These are phyloP conservation scores for Picathartes gymnocephalus DNA, from an alignment of 2,113 vertebrate genomes.

Conservation along the genomic window DNA sequence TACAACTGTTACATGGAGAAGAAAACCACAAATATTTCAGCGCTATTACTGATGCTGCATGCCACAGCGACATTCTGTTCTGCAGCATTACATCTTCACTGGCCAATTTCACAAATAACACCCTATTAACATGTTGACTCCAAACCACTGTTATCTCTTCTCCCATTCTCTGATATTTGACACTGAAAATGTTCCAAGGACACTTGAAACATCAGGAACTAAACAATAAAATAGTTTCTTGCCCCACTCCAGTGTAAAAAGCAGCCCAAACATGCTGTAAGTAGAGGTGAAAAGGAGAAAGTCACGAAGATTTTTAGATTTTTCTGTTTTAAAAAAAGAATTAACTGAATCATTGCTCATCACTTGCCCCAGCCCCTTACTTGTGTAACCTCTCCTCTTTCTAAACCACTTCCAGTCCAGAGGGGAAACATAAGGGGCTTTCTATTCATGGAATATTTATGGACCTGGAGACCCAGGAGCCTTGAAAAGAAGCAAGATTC, in stretches of 20 bases:
- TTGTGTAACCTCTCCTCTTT: background rate
- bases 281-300: background rate
- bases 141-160: background rate
- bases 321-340: background rate
- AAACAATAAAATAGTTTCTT: background rate
- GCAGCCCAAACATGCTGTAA: background rate
- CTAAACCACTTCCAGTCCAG: background rate
- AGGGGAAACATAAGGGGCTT: conserved; percentile 17
- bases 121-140: background rate
- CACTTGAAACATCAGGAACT: background rate
- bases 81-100: background rate
- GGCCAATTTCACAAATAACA: background rate
- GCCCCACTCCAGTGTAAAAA: background rate
- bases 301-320: background rate
- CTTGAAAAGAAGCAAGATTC: conserved; percentile 18
- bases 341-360: background rate
- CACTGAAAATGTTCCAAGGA: background rate
- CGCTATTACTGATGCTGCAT: background rate
- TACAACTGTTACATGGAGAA: background rate
- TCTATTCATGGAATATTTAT: conserved; percentile 56
- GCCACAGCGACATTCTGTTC: background rate
- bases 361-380: background rate
- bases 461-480: conserved; percentile 3
- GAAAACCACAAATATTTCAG: background rate
- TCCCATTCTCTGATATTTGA: background rate